These are phyloP conservation scores for Tethea ocularis DNA, from an alignment of 2,888 invertebrate genomes.

Conservation along the genomic window DNA sequence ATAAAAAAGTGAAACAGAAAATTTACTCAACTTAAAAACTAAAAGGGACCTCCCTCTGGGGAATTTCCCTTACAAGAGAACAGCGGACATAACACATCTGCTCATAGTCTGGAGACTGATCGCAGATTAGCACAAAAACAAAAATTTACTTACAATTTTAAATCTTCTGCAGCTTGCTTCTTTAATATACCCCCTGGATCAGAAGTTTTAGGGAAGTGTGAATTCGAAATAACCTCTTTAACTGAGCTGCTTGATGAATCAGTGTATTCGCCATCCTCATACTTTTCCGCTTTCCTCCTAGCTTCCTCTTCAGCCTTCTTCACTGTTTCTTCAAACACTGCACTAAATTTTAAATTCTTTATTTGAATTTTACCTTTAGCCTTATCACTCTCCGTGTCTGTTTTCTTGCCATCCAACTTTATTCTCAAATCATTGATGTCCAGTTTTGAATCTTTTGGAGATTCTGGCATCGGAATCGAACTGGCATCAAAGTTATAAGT, in stretches of 20 bases:
- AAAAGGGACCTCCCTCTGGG: too few species aligned
- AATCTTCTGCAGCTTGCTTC: slow-evolving; percentile 76
- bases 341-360: slow-evolving; percentile 87
- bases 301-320: slow-evolving; percentile 86
- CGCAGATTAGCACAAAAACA: too few species aligned
- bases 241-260: slow-evolving; percentile 70
- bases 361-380: slow-evolving; percentile 85
- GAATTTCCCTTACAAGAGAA: too few species aligned
- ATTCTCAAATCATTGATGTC: slow-evolving; percentile 46
- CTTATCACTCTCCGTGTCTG: slow-evolving; percentile 65
- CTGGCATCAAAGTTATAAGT: slow-evolving; percentile 48
- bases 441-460: slow-evolving; percentile 56
- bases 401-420: slow-evolving; percentile 55
- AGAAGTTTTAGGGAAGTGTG: slow-evolving; percentile 75
- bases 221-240: slow-evolving; percentile 63
- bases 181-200: slow-evolving; percentile 78
- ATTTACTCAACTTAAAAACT: too few species aligned
- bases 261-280: slow-evolving; percentile 86
- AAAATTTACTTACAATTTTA: slow-evolving; percentile 80
- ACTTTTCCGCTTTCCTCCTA: slow-evolving; percentile 83
- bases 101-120: too few species aligned
- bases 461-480: slow-evolving; percentile 69
- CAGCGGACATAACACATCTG: too few species aligned
- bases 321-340: slow-evolving; percentile 86
- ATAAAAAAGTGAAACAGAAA: too few species aligned